Percentiles rank a stretch among this genome's conserved stretches.
Conservation (phyloP, 2,888 invertebrate species). For the Euspilapteryx auroguttella region DNA sequence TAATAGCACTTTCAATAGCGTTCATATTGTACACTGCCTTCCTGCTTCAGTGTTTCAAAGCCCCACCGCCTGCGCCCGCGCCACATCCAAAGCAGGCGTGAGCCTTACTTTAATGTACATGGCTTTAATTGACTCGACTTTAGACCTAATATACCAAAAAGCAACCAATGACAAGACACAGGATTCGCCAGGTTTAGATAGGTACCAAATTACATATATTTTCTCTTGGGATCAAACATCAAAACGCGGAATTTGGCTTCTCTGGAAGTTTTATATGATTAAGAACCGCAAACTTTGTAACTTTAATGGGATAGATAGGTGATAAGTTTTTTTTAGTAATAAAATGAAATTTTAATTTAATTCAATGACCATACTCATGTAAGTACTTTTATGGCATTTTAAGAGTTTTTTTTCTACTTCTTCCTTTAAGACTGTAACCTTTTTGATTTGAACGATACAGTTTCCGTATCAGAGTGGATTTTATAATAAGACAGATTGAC, state of each 20-base stretch:
- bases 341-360: background rate
- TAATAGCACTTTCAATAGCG: conserved; percentile 81
- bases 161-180: too few species aligned
- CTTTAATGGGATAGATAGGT: conserved; percentile 1
- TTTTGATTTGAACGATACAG: conserved; percentile 6
- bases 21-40: conserved; percentile 91
- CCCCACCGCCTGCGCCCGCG: conserved; percentile 64
- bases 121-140: too few species aligned
- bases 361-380: conserved; percentile 2
- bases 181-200: too few species aligned
- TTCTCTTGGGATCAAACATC: too few species aligned
- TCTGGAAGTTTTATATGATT: background rate
- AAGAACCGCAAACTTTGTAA: background rate
- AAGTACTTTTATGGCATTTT: conserved; percentile 21
- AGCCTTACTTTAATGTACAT: conserved; percentile 17
- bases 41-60: conserved; percentile 86
- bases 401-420: conserved; percentile 20
- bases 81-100: conserved; percentile 70
- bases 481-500: too few species aligned
- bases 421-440: conserved; percentile 31
- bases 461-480: background rate
- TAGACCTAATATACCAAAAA: too few species aligned
- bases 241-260: background rate
- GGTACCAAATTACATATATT: too few species aligned
- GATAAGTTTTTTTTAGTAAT: conserved; percentile 2